These are phyloP conservation scores for Nowickia ferox DNA, from an alignment of 2,888 invertebrate genomes.

Conservation along the genomic window DNA sequence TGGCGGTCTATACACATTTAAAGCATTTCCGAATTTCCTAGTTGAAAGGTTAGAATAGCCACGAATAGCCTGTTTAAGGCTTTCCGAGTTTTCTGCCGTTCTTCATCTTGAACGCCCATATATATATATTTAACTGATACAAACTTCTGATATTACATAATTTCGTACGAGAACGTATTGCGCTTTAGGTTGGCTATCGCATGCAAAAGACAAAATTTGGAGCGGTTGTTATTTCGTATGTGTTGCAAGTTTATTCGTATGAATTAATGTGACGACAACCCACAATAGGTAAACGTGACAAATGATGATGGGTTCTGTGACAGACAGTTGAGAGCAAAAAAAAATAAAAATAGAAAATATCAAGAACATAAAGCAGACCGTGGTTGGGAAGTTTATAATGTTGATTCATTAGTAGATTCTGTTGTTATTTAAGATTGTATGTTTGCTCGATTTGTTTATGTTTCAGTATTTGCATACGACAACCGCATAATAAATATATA, in stretches of 20 bases:
- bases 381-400: constrained; percentile 52
- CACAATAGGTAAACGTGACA: constrained; percentile 67
- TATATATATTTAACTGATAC: background rate
- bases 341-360: background rate
- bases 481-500: constrained; percentile 23
- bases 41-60: no score
- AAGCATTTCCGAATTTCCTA: no score
- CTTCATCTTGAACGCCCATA: background rate
- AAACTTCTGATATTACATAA: background rate
- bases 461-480: constrained; percentile 58
- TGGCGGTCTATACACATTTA: no score
- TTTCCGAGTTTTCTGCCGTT: no score
- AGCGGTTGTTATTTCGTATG: constrained; percentile 45
- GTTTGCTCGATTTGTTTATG: constrained; percentile 17
- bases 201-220: constrained; percentile 16
- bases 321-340: constrained; percentile 14
- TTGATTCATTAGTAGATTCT: constrained; percentile 56
- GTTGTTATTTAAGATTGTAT: constrained; percentile 32
- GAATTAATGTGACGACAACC: constrained; percentile 63
- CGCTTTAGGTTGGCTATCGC: constrained; percentile 17
- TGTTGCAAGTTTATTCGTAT: constrained; percentile 32
- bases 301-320: constrained; percentile 60
- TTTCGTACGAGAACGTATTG: background rate
- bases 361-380: constrained; percentile 37
- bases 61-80: no score